Percentiles rank a stretch among this genome's conserved stretches.
phyloP scores from a whole-genome alignment of 2,797 vertebrate genomes.

The Sebastes taczanowskii region DNA sequence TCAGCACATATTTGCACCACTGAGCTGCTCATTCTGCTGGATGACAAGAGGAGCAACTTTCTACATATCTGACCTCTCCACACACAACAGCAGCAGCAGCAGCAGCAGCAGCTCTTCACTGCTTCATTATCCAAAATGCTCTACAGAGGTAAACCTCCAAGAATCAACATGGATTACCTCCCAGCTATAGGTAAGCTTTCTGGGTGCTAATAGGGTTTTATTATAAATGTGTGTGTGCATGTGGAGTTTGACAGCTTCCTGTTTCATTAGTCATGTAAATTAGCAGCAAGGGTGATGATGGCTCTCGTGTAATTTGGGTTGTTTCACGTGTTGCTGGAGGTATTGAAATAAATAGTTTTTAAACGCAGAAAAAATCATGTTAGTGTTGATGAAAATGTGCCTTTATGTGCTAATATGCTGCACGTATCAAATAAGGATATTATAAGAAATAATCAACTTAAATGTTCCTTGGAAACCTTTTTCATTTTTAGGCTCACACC shows the following conservation, averaged over 20 bases:
- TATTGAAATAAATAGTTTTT: not conserved
- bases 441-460: not conserved
- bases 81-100: not conserved
- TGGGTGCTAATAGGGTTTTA: conserved; percentile 11
- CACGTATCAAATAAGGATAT: not conserved
- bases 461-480: not conserved
- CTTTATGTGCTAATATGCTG: not conserved
- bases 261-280: conserved; percentile 74
- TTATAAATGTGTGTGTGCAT: conserved; percentile 32
- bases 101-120: conserved; percentile 20
- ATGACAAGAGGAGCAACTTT: conserved; percentile 60
- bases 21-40: conserved; percentile 35
- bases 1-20: conserved; percentile 31
- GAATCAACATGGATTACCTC: conserved; percentile 79
- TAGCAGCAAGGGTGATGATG: conserved; percentile 34
- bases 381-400: not conserved
- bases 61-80: conserved; percentile 34
- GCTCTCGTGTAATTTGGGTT: conserved; percentile 13
- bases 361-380: not conserved
- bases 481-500: not conserved
- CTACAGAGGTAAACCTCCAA: conserved; percentile 25
- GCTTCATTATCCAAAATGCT: conserved; percentile 29
- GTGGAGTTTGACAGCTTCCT: conserved; percentile 69
- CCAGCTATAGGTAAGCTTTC: conserved; percentile 74
- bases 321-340: conserved; percentile 39